Evolutionary conservation across 2,113 vertebrate species (phyloP).

Genomic region (Phrynosoma platyrhinos): DNA sequence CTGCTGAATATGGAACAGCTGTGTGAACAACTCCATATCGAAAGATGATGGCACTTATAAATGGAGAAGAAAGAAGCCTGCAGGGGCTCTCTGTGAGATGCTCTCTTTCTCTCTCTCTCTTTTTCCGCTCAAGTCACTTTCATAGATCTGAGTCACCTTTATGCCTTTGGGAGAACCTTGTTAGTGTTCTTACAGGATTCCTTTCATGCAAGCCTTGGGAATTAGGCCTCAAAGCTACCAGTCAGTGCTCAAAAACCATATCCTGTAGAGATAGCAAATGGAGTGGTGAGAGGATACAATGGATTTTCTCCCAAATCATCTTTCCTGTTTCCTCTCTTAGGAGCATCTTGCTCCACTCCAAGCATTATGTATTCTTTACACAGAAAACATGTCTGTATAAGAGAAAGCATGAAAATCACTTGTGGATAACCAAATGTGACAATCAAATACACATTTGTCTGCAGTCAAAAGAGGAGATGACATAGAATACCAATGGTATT

Average conservation of each 20-base stretch:
- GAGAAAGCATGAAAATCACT: not conserved
- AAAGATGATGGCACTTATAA: conserved; percentile 27
- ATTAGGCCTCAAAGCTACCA: conserved; percentile 25
- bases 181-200: conserved; percentile 27
- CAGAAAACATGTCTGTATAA: not conserved
- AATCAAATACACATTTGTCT: not conserved
- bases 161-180: conserved; percentile 18
- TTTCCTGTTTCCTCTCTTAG: not conserved
- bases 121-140: conserved; percentile 25
- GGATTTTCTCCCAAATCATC: not conserved
- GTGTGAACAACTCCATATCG: conserved; percentile 1
- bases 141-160: conserved; percentile 34
- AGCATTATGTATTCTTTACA: not conserved
- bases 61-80: conserved; percentile 10
- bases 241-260: conserved; percentile 19
- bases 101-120: conserved; percentile 4
- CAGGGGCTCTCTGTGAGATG: not conserved
- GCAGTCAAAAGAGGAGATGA: not conserved
- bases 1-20: not conserved
- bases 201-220: conserved; percentile 22
- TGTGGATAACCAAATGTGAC: not conserved
- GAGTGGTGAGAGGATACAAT: not conserved
- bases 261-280: conserved; percentile 20
- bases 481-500: not conserved
- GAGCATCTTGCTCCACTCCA: not conserved